Conservation (phyloP, 2,888 invertebrate genomes). For the Acleris emargana region DNA sequence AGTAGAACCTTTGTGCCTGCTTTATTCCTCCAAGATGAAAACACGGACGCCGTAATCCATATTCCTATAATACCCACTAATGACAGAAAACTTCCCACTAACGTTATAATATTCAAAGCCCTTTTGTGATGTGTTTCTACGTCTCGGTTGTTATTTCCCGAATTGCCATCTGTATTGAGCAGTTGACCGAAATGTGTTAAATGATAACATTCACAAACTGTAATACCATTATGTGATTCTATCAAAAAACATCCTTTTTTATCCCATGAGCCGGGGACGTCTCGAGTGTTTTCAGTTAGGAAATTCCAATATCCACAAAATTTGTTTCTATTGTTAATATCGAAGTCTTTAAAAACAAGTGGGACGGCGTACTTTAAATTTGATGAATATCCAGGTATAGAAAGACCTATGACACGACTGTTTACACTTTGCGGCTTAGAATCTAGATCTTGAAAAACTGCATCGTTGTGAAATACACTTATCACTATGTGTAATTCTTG, state of each 20-base stretch:
- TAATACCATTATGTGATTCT: constrained; percentile 53
- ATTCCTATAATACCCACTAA: constrained; percentile 83
- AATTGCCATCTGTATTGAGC: constrained; percentile 55
- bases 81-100: constrained; percentile 84
- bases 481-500: constrained; percentile 72
- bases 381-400: constrained; percentile 82
- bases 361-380: constrained; percentile 82
- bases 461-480: constrained; percentile 80
- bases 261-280: constrained; percentile 79
- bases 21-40: constrained; percentile 84
- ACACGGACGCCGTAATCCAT: constrained; percentile 82
- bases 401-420: constrained; percentile 84
- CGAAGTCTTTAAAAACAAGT: constrained; percentile 71
- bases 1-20: constrained; percentile 86
- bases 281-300: constrained; percentile 46
- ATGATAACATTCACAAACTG: constrained; percentile 81
- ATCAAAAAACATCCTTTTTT: constrained; percentile 77
- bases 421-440: constrained; percentile 55
- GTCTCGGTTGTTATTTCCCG: constrained; percentile 41
- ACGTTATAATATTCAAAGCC: constrained; percentile 82
- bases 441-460: constrained; percentile 78
- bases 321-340: constrained; percentile 44
- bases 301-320: constrained; percentile 85
- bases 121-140: constrained; percentile 57
- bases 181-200: constrained; percentile 85